A percentile compares a stretch with the other conserved stretches of the same genome.
Evolutionary conservation across 2,113 vertebrate genomes (phyloP).

Genomic region (Oncorhynchus masou): DNA sequence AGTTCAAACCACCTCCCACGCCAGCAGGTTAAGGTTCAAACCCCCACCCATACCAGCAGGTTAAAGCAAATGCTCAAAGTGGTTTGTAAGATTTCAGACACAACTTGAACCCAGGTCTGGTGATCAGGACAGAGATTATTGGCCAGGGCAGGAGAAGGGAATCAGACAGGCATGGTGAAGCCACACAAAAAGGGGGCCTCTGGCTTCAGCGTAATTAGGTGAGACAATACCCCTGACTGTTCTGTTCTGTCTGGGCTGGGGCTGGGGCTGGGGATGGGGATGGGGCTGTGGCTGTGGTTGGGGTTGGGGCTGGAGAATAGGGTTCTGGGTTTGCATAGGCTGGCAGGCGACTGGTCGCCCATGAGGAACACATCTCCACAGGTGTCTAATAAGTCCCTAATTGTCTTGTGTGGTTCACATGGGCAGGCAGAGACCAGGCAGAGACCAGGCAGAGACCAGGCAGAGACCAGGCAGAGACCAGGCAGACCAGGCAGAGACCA

Average conservation of each 20-base stretch:
- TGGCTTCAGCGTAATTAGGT: conserved; percentile 88
- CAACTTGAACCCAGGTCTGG: conserved; percentile 59
- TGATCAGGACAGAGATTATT: conserved; percentile 12
- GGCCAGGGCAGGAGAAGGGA: conserved; percentile 83
- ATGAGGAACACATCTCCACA: conserved; percentile 80
- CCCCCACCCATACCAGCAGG: too few species aligned
- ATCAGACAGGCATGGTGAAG: conserved; percentile 92
- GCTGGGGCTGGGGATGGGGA: conserved; percentile 36
- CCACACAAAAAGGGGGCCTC: conserved; percentile 88
- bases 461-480: too few species aligned
- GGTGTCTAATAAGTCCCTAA: conserved; percentile 88
- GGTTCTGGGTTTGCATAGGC: conserved; percentile 82
- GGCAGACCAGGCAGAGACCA: too few species aligned
- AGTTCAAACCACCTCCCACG: too few species aligned
- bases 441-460: too few species aligned
- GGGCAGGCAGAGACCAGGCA: conserved; percentile 31
- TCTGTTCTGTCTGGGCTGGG: conserved; percentile 78
- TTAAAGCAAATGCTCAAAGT: too few species aligned
- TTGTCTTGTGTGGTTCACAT: conserved; percentile 73
- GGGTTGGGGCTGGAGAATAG: conserved; percentile 60
- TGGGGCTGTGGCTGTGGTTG: too few species aligned
- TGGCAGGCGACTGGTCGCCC: conserved; percentile 81
- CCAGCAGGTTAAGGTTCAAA: too few species aligned
- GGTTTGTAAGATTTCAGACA: too few species aligned
- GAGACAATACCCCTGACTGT: conserved; percentile 96